A percentile compares a stretch with the other conserved stretches of the same genome.
These are phyloP conservation scores for Novumbra hubbsi DNA, from an alignment of 2,797 vertebrate species.

Conservation along the genomic window DNA sequence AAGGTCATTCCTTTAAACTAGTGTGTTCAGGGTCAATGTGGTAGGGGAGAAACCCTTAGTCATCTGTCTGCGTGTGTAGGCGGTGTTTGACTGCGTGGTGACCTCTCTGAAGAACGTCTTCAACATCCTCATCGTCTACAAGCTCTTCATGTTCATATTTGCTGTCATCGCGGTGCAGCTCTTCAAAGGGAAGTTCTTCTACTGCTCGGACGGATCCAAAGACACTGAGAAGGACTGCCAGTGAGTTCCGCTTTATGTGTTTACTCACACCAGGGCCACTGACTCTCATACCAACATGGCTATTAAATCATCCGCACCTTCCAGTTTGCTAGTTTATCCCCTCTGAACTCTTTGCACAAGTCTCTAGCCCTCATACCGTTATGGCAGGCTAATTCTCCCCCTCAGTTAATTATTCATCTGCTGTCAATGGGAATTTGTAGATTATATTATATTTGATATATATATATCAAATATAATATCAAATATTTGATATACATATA, in stretches of 20 bases:
- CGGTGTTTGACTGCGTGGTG: constrained; percentile 97
- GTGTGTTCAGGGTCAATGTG: too few species aligned
- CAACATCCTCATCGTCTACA: constrained; percentile 99
- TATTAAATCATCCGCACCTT: too few species aligned
- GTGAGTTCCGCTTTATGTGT: constrained; percentile 67
- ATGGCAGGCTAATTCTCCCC: too few species aligned
- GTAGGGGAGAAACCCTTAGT: too few species aligned
- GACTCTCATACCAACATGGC: neutral
- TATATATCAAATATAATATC: too few species aligned
- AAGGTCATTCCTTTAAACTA: too few species aligned
- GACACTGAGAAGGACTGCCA: constrained; percentile 96
- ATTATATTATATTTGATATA: too few species aligned
- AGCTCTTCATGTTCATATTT: constrained; percentile 99
- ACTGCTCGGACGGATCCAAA: constrained; percentile 96
- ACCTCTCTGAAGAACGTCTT: constrained; percentile 98
- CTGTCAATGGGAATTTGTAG: neutral
- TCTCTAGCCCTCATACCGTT: too few species aligned
- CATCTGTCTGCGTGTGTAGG: constrained; percentile 65
- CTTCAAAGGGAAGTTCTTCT: constrained; percentile 99
- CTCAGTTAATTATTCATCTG: too few species aligned
- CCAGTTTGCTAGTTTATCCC: too few species aligned
- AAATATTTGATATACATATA: too few species aligned
- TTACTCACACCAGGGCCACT: neutral
- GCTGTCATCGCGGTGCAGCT: constrained; percentile 98
- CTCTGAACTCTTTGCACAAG: too few species aligned